Conservation (phyloP, 1,140 invertebrate species). For the Aphelenchoides fujianensis region DNA sequence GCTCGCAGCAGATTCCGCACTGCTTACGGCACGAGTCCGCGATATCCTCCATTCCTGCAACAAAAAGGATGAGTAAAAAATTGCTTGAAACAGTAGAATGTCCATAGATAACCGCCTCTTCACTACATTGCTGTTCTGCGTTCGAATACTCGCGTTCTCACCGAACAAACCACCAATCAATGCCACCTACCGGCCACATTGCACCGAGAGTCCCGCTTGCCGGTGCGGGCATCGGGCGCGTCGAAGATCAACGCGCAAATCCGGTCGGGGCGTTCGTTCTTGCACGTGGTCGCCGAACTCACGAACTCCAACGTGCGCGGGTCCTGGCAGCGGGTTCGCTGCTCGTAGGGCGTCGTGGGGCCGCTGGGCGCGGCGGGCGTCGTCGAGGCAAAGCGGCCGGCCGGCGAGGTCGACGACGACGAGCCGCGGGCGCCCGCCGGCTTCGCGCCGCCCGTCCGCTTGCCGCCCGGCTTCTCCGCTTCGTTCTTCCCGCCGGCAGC, state of each 20-base stretch:
- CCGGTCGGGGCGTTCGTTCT: slow-evolving; percentile 40
- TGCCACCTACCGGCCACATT: slow-evolving; percentile 49
- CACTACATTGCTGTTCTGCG: too few relatives aligned
- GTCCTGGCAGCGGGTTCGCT: slow-evolving; percentile 37
- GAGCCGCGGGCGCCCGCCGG: neutral
- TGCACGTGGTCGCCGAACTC: slow-evolving; percentile 35
- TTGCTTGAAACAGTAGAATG: too few relatives aligned
- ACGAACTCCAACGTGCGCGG: slow-evolving; percentile 27
- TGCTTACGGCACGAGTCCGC: slow-evolving; percentile 50
- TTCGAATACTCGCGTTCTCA: too few relatives aligned
- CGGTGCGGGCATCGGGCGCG: slow-evolving; percentile 40
- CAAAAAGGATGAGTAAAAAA: too few relatives aligned
- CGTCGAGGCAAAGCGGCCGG: neutral
- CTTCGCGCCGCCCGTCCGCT: neutral
- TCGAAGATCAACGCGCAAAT: slow-evolving; percentile 41
- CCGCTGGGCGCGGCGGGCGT: neutral
- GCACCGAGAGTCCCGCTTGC: slow-evolving; percentile 41
- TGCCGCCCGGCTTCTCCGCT: neutral
- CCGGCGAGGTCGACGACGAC: neutral
- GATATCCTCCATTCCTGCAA: slow-evolving; percentile 46
- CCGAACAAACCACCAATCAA: too few relatives aligned
- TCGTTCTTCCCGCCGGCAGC: neutral
- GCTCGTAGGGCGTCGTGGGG: neutral
- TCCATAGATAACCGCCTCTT: too few relatives aligned
- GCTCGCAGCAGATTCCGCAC: slow-evolving; percentile 49